Evolutionary conservation across 2,113 vertebrate species (phyloP), one percentile per base, ranked within the genome.

Genomic region (Oenanthe oenanthe): DNA sequence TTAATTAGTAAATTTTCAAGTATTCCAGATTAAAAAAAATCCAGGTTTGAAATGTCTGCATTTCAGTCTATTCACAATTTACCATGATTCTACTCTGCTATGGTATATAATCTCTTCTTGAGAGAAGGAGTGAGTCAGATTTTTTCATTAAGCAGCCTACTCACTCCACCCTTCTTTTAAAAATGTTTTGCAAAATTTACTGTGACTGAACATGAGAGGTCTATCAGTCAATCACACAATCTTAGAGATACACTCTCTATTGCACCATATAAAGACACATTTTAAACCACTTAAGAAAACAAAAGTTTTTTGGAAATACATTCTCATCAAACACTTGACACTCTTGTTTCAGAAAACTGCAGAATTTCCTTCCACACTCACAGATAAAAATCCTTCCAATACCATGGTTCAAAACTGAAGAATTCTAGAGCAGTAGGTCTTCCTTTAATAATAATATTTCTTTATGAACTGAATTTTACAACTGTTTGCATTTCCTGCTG

Each of bases 101-200:
- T 47, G 43, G 62, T 63, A 82, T 79, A 38, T 47, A 84, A 76
- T 61, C n/a, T 45, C 31, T 53, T 72, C 50, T 40, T 38, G 11
- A 82, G 66, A 95, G 40, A 53, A 58, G 62, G 38, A 89, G 5
- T 94, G 77, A 87, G 47, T 92, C 81, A 93, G 71, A 94, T 24
- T 40, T 93, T 78, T 85, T 93, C 62, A 94, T 89, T 79, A 85
- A 68, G 81, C 92, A 95, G 80, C 56, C 56, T 91, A 95, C 73
- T 91, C 84, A 67, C 16, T 21, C 80, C 9, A 14, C 29, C 51
- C 80, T 74, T 71, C 76, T 88, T 54, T 12, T 20, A 79, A 91
- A 88, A 74, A 40, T 11, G 15, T 60, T 93, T 86, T 53, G 83
- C n/a, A 72, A 67, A 89, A 91, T 60, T 70, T 79, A 53, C 66